These are phyloP conservation scores for Pseudocheirus occidentalis DNA, from an alignment of 2,797 vertebrate genomes.

Conservation along the genomic window DNA sequence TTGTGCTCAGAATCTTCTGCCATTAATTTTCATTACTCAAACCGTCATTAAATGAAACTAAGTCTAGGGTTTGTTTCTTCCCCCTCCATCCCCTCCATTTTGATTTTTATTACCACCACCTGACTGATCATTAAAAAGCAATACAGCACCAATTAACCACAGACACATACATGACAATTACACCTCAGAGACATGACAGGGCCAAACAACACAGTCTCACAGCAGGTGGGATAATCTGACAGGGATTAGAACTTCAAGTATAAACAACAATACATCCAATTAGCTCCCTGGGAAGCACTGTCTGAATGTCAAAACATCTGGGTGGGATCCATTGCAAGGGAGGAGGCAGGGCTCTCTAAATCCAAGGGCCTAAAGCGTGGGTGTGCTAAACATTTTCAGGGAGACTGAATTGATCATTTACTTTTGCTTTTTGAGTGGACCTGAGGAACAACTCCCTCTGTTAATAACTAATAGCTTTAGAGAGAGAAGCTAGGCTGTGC, in stretches of 20 bases:
- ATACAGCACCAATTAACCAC: slow-evolving; percentile 66
- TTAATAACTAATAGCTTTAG: neutral
- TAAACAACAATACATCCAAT: slow-evolving; percentile 63
- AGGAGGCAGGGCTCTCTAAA: neutral
- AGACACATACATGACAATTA: slow-evolving; percentile 73
- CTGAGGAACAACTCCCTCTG: neutral
- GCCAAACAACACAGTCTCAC: slow-evolving; percentile 43
- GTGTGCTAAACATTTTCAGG: neutral
- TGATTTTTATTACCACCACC: slow-evolving; percentile 68
- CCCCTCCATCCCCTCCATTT: slow-evolving; percentile 15
- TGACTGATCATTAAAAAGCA: slow-evolving; percentile 73
- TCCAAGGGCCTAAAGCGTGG: neutral
- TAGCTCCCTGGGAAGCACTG: slow-evolving; percentile 67
- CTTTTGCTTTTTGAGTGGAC: neutral
- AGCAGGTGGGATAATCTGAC: slow-evolving; percentile 60
- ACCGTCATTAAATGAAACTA: slow-evolving; percentile 59
- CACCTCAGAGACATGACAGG: slow-evolving; percentile 41
- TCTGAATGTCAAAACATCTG: slow-evolving; percentile 74
- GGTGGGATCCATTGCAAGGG: slow-evolving; percentile 60
- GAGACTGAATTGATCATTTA: neutral
- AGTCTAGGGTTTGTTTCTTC: slow-evolving; percentile 6
- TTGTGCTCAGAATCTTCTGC: slow-evolving; percentile 27
- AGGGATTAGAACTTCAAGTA: slow-evolving; percentile 35
- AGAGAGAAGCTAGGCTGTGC: neutral
- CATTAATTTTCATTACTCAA: slow-evolving; percentile 65